Base-by-base conservation (phyloP, 1,140 invertebrate genomes). In the Arion vulgaris region DNA sequence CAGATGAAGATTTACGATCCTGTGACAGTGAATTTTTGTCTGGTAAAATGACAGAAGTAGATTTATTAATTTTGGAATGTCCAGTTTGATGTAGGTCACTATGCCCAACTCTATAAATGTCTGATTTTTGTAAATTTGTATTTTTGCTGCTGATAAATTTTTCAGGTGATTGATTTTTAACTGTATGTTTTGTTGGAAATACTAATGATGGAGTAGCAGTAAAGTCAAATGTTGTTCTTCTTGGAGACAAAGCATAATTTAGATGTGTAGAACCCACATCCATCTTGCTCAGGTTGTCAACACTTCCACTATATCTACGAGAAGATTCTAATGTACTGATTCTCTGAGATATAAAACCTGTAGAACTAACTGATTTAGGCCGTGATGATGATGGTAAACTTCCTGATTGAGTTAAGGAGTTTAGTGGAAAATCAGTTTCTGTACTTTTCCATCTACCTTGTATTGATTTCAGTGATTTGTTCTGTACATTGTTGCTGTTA, bases 401-500 rank as follows among this genome's bases (percentile, higher is more conserved):
- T 5, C 66, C 28, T n/a, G 38, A 17, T 13, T 51, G 45, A n/a
- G n/a, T n/a, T n/a, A n/a, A n/a, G 57, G 45, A 79, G 0, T 36
- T 15, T 0, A 26, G 23, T 9, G 17, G 28, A 36, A 9, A 1
- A 13, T 2, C 34, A 9, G 32, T 1, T 1, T n/a, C 15, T 23
- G 77, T 66, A 36, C 79, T 84, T 68, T 34, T 84, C 34, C 73
- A 32, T 23, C 79, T 34, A n/a, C 81, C 83, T 36, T 69, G 45
- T 32, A 45, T 26, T 19, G 83, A 79, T 7, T 71, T 26, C 26
- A 81, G 66, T 19, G 83, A 80, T 19, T 49, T 77, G 73, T 84
- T 81, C 28, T 81, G 51, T 32, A 49, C 69, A 28, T 83, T 62
- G 32, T 28, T 36, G 36, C 38, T 36, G 7, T 32, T 49, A 39